phyloP scores from a whole-genome alignment of 1,140 invertebrate species.

The Ericerus pela region DNA sequence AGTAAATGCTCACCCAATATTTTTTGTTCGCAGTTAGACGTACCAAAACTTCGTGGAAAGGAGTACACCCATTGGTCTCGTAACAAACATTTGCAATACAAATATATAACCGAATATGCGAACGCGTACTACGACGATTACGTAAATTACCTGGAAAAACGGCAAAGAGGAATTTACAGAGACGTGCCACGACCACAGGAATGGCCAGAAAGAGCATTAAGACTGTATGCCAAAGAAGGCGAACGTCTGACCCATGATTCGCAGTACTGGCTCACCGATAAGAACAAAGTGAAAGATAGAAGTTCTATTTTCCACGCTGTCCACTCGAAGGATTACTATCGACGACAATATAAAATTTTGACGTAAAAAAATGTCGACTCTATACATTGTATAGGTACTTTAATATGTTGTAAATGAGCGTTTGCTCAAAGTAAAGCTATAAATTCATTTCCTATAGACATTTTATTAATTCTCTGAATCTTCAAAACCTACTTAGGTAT shows the following conservation, averaged over 20 bases:
- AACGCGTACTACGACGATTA: slow-evolving; percentile 71
- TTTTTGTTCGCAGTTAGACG: neutral
- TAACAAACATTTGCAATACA: slow-evolving; percentile 51
- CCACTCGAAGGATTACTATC: slow-evolving; percentile 24
- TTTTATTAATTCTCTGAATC: too few relatives aligned
- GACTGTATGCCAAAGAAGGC: slow-evolving; percentile 39
- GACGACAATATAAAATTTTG: slow-evolving; percentile 21
- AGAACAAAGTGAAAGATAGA: slow-evolving; percentile 19
- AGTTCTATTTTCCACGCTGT: slow-evolving; percentile 21
- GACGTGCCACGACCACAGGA: slow-evolving; percentile 59
- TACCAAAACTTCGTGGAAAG: slow-evolving; percentile 4
- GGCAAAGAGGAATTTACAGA: slow-evolving; percentile 46
- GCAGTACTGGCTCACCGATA: slow-evolving; percentile 13
- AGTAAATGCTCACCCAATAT: neutral
- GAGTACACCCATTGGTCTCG: slow-evolving; percentile 27
- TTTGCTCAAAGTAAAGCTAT: too few relatives aligned
- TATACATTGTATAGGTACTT: too few relatives aligned
- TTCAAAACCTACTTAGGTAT: too few relatives aligned
- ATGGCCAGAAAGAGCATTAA: slow-evolving; percentile 61
- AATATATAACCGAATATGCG: slow-evolving; percentile 62
- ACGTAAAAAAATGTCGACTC: too few relatives aligned
- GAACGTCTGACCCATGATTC: slow-evolving; percentile 9
- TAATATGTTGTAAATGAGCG: too few relatives aligned
- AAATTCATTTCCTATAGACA: too few relatives aligned
- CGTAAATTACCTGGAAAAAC: slow-evolving; percentile 61